These are phyloP conservation scores for Drosophila simulans DNA, from an alignment of 1,140 invertebrate genomes.

Conservation along the genomic window DNA sequence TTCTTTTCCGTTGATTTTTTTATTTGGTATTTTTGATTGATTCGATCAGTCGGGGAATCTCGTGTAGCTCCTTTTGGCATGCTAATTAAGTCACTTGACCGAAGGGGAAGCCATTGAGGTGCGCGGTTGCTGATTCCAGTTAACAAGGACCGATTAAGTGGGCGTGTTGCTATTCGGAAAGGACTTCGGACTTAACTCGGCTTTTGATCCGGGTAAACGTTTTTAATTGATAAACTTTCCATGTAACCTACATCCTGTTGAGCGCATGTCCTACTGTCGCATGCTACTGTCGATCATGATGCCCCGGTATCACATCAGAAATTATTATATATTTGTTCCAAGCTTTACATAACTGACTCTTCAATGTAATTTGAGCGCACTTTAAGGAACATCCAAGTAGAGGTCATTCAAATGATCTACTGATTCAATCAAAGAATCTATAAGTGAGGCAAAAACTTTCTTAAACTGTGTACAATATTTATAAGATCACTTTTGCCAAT, in stretches of 20 bases:
- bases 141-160: slow-evolving; percentile 52
- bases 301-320: not conserved
- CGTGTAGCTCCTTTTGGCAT: slow-evolving; percentile 54
- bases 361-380: slow-evolving; percentile 53
- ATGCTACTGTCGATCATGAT: slow-evolving; percentile 47
- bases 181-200: not conserved
- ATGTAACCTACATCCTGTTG: slow-evolving; percentile 33
- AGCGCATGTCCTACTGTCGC: slow-evolving; percentile 22
- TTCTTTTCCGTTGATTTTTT: slow-evolving; percentile 5
- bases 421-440: too few relatives aligned
- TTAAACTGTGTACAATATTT: not conserved
- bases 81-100: slow-evolving; percentile 78
- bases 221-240: slow-evolving; percentile 50
- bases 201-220: slow-evolving; percentile 41
- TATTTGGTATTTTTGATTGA: slow-evolving; percentile 48
- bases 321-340: slow-evolving; percentile 38
- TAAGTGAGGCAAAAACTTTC: not conserved
- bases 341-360: slow-evolving; percentile 39
- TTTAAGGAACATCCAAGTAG: slow-evolving; percentile 37
- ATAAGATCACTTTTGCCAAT: not conserved
- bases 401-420: too few relatives aligned
- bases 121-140: slow-evolving; percentile 3
- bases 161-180: slow-evolving; percentile 11
- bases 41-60: slow-evolving; percentile 46
- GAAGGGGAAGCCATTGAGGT: slow-evolving; percentile 8